Conservation (phyloP, 2,113 vertebrate species). For the Otus sunia region DNA sequence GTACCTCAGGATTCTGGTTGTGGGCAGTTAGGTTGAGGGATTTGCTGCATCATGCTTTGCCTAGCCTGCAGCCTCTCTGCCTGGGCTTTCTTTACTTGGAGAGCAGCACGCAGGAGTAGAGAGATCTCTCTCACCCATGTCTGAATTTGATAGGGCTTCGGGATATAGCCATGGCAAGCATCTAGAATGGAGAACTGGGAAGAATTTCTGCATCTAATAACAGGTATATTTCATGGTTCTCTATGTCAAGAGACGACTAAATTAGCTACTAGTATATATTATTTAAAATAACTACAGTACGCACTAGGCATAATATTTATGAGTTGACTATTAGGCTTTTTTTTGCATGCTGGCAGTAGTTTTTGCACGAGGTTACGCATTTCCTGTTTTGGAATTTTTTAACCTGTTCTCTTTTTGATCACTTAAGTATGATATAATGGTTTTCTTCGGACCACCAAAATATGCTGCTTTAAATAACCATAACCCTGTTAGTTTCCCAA, state of each 20-base stretch:
- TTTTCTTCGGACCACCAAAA: not conserved
- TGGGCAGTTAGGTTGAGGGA: not conserved
- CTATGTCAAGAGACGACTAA: not conserved
- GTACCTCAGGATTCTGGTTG: not conserved
- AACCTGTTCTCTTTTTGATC: not conserved
- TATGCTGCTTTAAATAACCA: not conserved
- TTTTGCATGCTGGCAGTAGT: not conserved
- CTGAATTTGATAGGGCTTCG: not conserved
- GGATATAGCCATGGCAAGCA: not conserved
- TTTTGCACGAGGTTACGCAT: not conserved
- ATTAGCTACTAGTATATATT: not conserved
- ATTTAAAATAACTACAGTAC: not conserved
- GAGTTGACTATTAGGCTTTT: not conserved
- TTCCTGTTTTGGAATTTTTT: not conserved
- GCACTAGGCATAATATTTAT: not conserved
- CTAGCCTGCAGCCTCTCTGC: not conserved
- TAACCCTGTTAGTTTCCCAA: not conserved
- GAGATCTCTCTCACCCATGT: not conserved
- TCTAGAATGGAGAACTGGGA: not conserved
- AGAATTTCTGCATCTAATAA: not conserved
- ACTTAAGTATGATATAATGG: accelerated
- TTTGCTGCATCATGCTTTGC: not conserved
- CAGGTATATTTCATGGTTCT: not conserved
- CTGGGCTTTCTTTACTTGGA: not conserved
- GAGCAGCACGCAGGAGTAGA: not conserved